Evolutionary conservation across 1,140 invertebrate species (phyloP).

Genomic region (Scaptodrosophila lebanonensis): DNA sequence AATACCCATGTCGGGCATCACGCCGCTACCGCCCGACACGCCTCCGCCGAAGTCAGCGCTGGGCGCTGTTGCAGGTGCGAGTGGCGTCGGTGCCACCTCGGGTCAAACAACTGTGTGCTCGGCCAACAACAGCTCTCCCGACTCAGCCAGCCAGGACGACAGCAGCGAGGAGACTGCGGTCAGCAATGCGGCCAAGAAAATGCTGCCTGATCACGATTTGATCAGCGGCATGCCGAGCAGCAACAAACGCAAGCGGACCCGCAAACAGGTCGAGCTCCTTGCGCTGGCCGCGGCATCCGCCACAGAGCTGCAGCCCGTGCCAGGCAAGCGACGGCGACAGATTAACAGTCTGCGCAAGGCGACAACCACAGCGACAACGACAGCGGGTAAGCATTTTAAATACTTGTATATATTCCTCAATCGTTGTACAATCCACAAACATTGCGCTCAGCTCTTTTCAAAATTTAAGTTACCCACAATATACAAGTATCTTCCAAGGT

Average conservation of each 20-base stretch:
- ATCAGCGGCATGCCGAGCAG: constrained; percentile 26
- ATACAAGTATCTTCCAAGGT: too few species aligned
- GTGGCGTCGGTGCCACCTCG: too few species aligned
- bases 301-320: constrained; percentile 38
- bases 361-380: constrained; percentile 22
- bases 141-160: constrained; percentile 72
- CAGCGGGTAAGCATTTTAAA: constrained; percentile 72
- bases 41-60: constrained; percentile 26
- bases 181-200: constrained; percentile 40
- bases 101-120: constrained; percentile 8
- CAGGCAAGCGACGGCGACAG: constrained; percentile 50
- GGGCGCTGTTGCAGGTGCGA: too few species aligned
- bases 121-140: constrained; percentile 57
- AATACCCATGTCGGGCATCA: constrained; percentile 34
- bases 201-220: constrained; percentile 33
- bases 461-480: too few species aligned
- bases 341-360: constrained; percentile 44
- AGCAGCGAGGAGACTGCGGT: constrained; percentile 58
- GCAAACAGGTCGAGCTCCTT: constrained; percentile 77
- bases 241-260: constrained; percentile 78
- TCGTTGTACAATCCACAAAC: too few species aligned
- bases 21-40: constrained; percentile 34
- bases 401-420: too few species aligned
- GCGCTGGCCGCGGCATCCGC: constrained; percentile 15
- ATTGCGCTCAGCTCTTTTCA: too few species aligned